Conservation (phyloP, 1,140 invertebrate species). For the Copidosoma floridanum region DNA sequence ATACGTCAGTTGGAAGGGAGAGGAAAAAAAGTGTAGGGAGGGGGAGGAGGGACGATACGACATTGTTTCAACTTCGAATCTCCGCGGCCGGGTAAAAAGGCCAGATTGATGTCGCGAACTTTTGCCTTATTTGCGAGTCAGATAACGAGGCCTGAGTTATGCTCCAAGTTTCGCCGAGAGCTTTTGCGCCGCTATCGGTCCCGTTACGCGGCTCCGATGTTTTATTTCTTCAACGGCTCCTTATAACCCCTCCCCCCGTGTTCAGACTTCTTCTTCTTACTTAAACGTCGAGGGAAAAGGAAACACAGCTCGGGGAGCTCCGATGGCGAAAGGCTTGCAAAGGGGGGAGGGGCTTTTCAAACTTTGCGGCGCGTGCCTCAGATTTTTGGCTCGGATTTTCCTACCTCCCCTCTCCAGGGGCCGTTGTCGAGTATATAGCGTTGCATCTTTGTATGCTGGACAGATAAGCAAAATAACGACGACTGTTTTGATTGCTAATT, state of each 20-base stretch:
- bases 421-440: no score
- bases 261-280: no score
- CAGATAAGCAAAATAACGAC: no score
- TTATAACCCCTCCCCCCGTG: no score
- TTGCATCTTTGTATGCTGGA: no score
- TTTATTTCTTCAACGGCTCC: slow-evolving; percentile 35
- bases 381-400: no score
- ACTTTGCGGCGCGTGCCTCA: no score
- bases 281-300: no score
- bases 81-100: slow-evolving; percentile 43
- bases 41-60: no score
- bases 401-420: no score
- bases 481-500: no score
- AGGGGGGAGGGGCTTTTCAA: not conserved
- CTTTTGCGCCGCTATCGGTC: slow-evolving; percentile 19
- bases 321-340: not conserved
- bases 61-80: slow-evolving; percentile 59
- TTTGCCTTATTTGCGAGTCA: slow-evolving; percentile 60
- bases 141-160: slow-evolving; percentile 59
- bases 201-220: slow-evolving; percentile 25
- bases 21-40: not conserved
- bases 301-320: no score
- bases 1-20: slow-evolving; percentile 54
- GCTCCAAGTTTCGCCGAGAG: slow-evolving; percentile 44
- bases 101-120: slow-evolving; percentile 58